Percentiles rank a stretch among this genome's conserved stretches.
Conservation (phyloP, 2,113 vertebrate genomes). For the Aix galericulata region DNA sequence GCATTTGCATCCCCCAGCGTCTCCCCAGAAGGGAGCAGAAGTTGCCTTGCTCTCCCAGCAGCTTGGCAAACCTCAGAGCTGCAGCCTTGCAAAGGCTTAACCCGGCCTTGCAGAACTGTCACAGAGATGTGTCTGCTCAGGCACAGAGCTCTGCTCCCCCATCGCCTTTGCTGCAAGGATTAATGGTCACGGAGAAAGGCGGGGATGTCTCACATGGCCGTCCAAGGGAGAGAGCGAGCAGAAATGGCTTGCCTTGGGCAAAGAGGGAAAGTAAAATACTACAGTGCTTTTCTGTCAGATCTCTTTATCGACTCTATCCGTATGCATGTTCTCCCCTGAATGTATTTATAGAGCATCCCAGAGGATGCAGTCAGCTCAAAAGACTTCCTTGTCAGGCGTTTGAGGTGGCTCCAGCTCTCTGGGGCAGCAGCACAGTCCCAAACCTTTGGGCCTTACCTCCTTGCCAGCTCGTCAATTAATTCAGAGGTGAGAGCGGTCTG, state of each 20-base stretch:
- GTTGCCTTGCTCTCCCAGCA: background rate
- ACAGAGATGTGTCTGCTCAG: background rate
- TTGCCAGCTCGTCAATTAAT: background rate
- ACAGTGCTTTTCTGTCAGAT: constrained; percentile 34
- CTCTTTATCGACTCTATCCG: constrained; percentile 28
- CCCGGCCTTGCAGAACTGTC: constrained; percentile 10
- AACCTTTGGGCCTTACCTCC: background rate
- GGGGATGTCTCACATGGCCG: background rate
- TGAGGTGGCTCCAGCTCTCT: background rate
- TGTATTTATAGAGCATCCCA: constrained; percentile 55
- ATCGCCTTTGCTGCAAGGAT: background rate
- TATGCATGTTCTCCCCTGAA: background rate
- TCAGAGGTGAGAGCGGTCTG: background rate
- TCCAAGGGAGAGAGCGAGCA: background rate
- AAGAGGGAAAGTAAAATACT: constrained; percentile 38
- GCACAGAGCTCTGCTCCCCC: background rate
- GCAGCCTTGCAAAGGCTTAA: background rate
- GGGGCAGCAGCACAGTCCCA: background rate
- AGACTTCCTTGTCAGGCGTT: background rate
- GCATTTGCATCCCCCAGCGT: background rate
- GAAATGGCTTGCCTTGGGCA: constrained; percentile 34
- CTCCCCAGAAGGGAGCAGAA: background rate
- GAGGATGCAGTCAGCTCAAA: constrained; percentile 1
- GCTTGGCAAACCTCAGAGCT: background rate
- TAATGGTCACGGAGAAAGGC: background rate